Base-by-base conservation (phyloP, 2,888 invertebrate genomes). In the Tyria jacobaeae region DNA sequence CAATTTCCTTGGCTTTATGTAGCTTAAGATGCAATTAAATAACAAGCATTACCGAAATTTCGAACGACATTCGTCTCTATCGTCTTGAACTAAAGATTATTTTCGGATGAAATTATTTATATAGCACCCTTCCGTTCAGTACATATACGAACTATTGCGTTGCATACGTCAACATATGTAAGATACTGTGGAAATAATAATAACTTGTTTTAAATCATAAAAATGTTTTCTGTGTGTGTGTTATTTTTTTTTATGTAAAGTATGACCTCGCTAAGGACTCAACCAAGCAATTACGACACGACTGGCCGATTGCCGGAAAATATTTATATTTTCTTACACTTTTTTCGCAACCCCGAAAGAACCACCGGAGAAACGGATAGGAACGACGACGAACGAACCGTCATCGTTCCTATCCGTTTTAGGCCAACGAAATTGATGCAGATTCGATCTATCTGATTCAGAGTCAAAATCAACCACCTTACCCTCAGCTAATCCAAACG, bases 1-100 rank as follows among this genome's bases (percentile, higher is more conserved):
- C 55, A 55, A 70, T 69, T 71, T 70, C 63, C 64, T 57, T 39
- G 50, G 57, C 37, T 24, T n/a, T 57, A 37, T 17, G 24, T 39
- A 47, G 39, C 47, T 39, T 27, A 49, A 47, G 31, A 44, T 34
- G 44, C 48, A 64, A 27, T 53, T 41, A 49, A 64, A 48, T 35
- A 17, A 31, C 37, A 47, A 56, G 27, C 27, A 51, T 35, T 58
- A 27, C 14, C 9, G 35, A 50, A 41, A 34, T 44, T 44, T 31
- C n/a, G 14, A 27, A 35, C 17, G 7, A 49, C 47, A n/a, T n/a
- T 56, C 25, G 48, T 15, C 48, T 37, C 48, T 56, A 24, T 15
- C 7, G 24, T n/a, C 10, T 35, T 25, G n/a, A n/a, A 24, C 15
- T 56, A 56, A 48, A 48, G 56, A 48, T 48, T 37, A 56, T 48